These are phyloP conservation scores for human (Homo sapiens) DNA, from an alignment of 2,113 vertebrate genomes.

Conservation along the genomic window DNA sequence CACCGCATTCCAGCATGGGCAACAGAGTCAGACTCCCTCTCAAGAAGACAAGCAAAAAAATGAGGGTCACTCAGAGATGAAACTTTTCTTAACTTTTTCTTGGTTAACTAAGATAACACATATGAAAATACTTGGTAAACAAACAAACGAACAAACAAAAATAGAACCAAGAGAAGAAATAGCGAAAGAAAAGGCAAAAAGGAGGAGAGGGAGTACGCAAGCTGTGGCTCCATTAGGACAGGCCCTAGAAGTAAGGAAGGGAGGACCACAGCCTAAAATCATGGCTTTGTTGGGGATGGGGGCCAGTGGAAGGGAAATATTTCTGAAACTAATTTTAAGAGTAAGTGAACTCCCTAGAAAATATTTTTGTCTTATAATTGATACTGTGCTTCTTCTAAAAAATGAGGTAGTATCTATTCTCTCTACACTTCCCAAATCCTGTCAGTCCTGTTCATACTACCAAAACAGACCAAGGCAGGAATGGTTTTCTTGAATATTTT, in stretches of 20 bases:
- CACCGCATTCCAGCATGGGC: too few species aligned
- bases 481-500: not conserved
- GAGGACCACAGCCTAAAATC: not conserved
- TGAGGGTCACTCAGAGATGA: not conserved
- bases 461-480: not conserved
- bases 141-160: not conserved
- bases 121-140: not conserved
- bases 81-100: not conserved
- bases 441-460: not conserved
- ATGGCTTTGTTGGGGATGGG: accelerated
- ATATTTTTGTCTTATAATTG: not conserved
- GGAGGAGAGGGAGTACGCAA: not conserved
- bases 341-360: not conserved
- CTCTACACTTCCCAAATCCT: not conserved
- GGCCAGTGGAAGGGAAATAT: not conserved
- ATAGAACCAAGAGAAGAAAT: not conserved
- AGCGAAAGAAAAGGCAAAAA: not conserved
- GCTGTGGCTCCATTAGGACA: not conserved
- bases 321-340: not conserved
- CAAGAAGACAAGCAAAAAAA: too few species aligned
- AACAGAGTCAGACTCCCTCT: too few species aligned
- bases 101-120: not conserved
- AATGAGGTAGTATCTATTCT: not conserved
- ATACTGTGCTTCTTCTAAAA: not conserved
- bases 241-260: not conserved